phyloP scores from a whole-genome alignment of 2,113 vertebrate species.

The Lichenostomus cassidix region DNA sequence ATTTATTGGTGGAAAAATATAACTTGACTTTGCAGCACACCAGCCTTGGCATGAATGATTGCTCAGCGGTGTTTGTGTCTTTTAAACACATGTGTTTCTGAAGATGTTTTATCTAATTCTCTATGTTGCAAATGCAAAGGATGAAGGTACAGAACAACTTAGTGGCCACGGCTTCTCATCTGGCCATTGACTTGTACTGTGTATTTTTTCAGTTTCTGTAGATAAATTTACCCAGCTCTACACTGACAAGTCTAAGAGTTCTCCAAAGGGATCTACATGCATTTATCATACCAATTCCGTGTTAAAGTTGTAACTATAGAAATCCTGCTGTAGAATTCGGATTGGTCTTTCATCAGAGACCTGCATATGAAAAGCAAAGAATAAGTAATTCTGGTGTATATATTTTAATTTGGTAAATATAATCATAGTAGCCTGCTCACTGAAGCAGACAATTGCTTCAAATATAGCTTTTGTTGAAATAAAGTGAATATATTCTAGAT shows the following conservation, averaged over 20 bases:
- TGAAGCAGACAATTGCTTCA: conserved; percentile 2
- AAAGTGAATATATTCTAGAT: not conserved
- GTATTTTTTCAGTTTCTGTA: not conserved
- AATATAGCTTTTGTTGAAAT: not conserved
- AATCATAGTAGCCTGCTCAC: not conserved
- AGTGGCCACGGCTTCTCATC: not conserved
- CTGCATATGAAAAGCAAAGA: not conserved
- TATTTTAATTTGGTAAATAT: not conserved
- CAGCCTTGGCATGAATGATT: not conserved
- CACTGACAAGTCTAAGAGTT: not conserved
- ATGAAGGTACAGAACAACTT: not conserved
- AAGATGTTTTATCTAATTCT: not conserved
- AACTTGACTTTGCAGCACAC: not conserved
- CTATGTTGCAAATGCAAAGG: not conserved
- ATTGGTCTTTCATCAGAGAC: not conserved
- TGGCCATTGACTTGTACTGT: not conserved
- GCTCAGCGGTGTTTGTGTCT: not conserved
- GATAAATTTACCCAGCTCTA: not conserved
- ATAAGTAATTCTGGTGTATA: not conserved
- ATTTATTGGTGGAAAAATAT: not conserved
- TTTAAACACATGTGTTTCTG: not conserved
- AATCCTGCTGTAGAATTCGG: not conserved
- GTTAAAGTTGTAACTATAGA: not conserved
- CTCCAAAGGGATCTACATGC: not conserved
- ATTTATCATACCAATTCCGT: not conserved